Percentiles rank a stretch among this genome's conserved stretches.
These are phyloP conservation scores for Cheilosia vernalis DNA, from an alignment of 2,888 invertebrate genomes.

Conservation along the genomic window DNA sequence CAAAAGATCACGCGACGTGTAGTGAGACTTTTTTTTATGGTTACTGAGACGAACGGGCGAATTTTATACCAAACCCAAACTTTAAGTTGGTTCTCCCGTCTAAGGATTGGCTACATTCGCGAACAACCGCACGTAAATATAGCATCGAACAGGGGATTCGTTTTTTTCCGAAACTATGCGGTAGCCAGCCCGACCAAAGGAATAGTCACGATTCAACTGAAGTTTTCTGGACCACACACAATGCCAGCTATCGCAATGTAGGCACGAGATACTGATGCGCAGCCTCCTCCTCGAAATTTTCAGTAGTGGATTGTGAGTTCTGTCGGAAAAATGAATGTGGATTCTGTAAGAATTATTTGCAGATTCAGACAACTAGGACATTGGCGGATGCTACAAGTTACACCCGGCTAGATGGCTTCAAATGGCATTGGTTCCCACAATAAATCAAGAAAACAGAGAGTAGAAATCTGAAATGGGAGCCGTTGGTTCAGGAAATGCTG, in stretches of 20 bases:
- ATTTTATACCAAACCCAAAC: background rate
- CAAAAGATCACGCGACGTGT: slow-evolving; percentile 26
- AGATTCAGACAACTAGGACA: slow-evolving; percentile 31
- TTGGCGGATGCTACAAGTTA: slow-evolving; percentile 24
- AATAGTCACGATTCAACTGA: slow-evolving; percentile 63
- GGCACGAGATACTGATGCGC: slow-evolving; percentile 51
- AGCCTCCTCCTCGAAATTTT: slow-evolving; percentile 37
- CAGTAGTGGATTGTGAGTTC: slow-evolving; percentile 11
- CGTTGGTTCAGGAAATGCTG: too few species aligned
- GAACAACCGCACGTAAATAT: slow-evolving; percentile 29
- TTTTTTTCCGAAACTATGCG: slow-evolving; percentile 4
- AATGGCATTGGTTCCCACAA: too few species aligned
- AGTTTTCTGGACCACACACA: slow-evolving; percentile 43
- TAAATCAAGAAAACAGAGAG: too few species aligned
- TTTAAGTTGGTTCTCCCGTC: background rate
- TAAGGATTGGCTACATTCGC: slow-evolving; percentile 1
- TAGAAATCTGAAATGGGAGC: too few species aligned
- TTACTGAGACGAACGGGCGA: slow-evolving; percentile 31
- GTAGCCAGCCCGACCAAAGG: slow-evolving; percentile 52
- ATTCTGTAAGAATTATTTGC: slow-evolving; percentile 45
- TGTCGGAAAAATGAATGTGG: slow-evolving; percentile 57
- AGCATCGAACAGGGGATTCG: background rate
- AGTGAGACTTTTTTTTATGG: slow-evolving; percentile 5
- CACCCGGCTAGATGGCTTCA: too few species aligned
- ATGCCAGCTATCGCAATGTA: slow-evolving; percentile 34